Evolutionary conservation across 2,888 invertebrate genomes (phyloP), one percentile per base, ranked within the genome.

Genomic region (Drosophila kuntzei): DNA sequence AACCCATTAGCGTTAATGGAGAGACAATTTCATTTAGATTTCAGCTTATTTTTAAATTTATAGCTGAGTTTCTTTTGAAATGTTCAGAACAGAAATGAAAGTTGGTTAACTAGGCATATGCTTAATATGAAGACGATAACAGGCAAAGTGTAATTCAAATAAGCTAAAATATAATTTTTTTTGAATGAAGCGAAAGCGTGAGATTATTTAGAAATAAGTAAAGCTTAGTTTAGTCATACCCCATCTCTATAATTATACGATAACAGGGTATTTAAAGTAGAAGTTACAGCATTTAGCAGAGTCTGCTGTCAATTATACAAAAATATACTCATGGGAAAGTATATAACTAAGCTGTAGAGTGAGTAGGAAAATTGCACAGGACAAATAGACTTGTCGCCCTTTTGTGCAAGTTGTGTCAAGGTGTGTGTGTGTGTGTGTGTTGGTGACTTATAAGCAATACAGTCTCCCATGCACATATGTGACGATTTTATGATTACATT

Each of bases 231-330:
- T n/a, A 2, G 14, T 44, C 11, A 22, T 29, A 29, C 29, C 29
- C 29, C 29, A 8, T 1, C 16, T 6, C 18, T 18, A 0, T 18
- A 32, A 8, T 0, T 4, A 12, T 22, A 9, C 6, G 16, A 46
- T 8, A 43, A 22, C 43, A 73, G 78, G 76, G 57, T 74, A 63
- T 50, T 51, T 16, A 22, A 66, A 76, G 60, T 43, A 61, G 53
- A 63, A 65, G 50, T 66, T 44, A 20, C 64, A 73, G 70, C 83
- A 86, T 71, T 88, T 80, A 82, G 65, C 69, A 55, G 53, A 50
- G 34, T n/a, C 67, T 71, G 77, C 67, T 79, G 77, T 83, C 89
- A 83, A 83, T 83, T 83, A 83, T 87, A 69, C 73, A 68, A 69
- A 86, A 84, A 80, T 79, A 79, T 76, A 76, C 70, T 76, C 70